phyloP scores from a whole-genome alignment of 2,888 invertebrate genomes.

The Masnerella sp. region DNA sequence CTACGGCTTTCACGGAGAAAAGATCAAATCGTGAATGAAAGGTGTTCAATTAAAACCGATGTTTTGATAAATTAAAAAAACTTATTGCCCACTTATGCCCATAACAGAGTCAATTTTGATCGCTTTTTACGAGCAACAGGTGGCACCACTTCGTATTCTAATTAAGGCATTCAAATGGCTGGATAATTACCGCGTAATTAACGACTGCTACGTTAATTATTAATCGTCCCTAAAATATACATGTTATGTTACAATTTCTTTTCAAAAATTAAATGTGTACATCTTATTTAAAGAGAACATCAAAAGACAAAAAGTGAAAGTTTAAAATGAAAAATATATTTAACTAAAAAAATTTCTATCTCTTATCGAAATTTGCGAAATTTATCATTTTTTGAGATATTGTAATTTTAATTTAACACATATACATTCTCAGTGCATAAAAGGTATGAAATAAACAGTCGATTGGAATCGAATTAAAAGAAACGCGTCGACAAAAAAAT shows the following conservation, averaged over 20 bases:
- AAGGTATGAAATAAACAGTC: no score
- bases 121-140: slow-evolving; percentile 11
- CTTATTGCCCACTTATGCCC: slow-evolving; percentile 11
- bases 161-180: background rate
- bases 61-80: background rate
- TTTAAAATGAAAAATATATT: no score
- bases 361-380: no score
- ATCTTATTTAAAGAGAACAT: slow-evolving; percentile 1
- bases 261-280: background rate
- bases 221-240: no score
- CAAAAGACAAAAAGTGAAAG: no score
- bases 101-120: slow-evolving; percentile 11
- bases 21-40: no score
- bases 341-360: no score
- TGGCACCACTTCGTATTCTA: background rate
- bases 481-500: slow-evolving; percentile 3
- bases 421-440: no score
- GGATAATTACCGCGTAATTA: slow-evolving; percentile 9
- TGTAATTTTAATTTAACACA: no score
- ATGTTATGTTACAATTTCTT: slow-evolving; percentile 5
- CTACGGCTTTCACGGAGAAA: no score
- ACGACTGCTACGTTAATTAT: slow-evolving; percentile 15
- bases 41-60: background rate
- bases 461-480: slow-evolving; percentile 15
- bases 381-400: no score